Percentiles rank a stretch among this genome's conserved stretches.
These are phyloP conservation scores for Nezara viridula DNA, from an alignment of 2,888 invertebrate species.

Conservation along the genomic window DNA sequence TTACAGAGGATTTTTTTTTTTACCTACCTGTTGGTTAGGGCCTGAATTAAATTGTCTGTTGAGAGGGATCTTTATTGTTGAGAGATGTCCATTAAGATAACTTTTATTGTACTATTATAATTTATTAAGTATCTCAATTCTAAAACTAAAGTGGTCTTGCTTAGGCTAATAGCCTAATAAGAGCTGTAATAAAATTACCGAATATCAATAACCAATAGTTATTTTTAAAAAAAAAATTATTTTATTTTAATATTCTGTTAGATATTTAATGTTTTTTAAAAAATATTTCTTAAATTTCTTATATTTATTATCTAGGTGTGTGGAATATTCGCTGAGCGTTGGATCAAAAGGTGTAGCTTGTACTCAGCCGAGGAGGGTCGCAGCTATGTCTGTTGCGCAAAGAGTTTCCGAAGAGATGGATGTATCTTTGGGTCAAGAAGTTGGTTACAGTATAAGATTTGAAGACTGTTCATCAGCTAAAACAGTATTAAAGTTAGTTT, in stretches of 20 bases:
- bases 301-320: slow-evolving; percentile 71
- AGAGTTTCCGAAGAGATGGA: slow-evolving; percentile 99
- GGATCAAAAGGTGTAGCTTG: slow-evolving; percentile 90
- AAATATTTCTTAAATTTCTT: background rate
- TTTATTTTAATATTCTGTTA: background rate
- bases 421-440: slow-evolving; percentile 90
- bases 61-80: too few species aligned
- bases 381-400: slow-evolving; percentile 99
- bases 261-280: background rate
- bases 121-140: too few species aligned
- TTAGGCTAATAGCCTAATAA: too few species aligned
- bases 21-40: too few species aligned
- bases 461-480: slow-evolving; percentile 97
- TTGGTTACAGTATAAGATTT: slow-evolving; percentile 97
- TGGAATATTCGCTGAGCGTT: slow-evolving; percentile 78
- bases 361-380: slow-evolving; percentile 97
- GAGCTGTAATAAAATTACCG: too few species aligned
- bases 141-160: too few species aligned
- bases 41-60: too few species aligned
- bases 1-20: too few species aligned
- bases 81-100: too few species aligned
- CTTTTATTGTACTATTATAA: too few species aligned
- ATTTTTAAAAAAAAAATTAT: too few species aligned
- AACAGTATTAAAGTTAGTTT: slow-evolving; percentile 87
- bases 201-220: too few species aligned